phyloP scores from a whole-genome alignment of 2,797 vertebrate genomes.

The Coracias cyanogaster region DNA sequence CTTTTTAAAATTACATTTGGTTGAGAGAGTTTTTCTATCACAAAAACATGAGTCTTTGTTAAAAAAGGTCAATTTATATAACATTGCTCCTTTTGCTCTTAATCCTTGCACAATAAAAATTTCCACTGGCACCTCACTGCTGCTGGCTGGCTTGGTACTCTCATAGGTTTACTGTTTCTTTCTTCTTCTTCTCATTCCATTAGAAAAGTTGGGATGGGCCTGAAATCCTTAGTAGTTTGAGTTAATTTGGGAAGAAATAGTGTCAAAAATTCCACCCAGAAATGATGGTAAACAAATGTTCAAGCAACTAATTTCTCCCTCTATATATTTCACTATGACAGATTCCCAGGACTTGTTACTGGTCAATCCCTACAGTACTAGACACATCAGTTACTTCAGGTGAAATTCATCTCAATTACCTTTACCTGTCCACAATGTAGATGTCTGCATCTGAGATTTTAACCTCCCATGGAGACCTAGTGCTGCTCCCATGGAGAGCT shows the following conservation, averaged over 20 bases:
- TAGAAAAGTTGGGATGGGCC: not conserved
- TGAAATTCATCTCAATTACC: not conserved
- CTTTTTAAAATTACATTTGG: not conserved
- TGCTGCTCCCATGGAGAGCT: not conserved
- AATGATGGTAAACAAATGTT: conserved; percentile 26
- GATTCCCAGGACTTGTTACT: not conserved
- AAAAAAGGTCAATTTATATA: not conserved
- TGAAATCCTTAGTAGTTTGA: conserved; percentile 8
- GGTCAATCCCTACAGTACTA: not conserved
- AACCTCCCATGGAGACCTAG: not conserved
- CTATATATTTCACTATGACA: not conserved
- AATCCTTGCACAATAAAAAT: not conserved
- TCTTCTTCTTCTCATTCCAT: not conserved
- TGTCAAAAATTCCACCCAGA: conserved; percentile 17
- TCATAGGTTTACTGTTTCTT: not conserved
- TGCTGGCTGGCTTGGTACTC: not conserved
- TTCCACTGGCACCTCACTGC: not conserved
- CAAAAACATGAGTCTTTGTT: not conserved
- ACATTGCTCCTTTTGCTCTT: not conserved
- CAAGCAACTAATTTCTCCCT: not conserved
- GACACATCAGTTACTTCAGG: not conserved
- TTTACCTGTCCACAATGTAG: not conserved
- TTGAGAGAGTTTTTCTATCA: not conserved
- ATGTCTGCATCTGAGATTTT: not conserved
- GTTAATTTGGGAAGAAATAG: conserved; percentile 21